Percentiles rank a stretch among this genome's conserved stretches.
Evolutionary conservation across 1,140 invertebrate genomes (phyloP).

Genomic region (Ridgeia piscesae): DNA sequence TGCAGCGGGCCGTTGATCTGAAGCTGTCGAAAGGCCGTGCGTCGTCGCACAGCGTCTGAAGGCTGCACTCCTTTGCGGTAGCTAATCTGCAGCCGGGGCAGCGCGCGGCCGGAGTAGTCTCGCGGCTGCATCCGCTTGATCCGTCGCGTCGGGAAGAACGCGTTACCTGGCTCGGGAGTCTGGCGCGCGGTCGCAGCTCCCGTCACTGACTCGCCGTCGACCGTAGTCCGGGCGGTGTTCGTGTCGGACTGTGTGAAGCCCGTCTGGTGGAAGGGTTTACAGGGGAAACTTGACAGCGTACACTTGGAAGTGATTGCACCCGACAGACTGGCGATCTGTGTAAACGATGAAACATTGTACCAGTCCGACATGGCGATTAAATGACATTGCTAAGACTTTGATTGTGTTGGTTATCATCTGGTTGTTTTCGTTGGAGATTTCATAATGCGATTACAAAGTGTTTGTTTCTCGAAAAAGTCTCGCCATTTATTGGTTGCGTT

Average conservation of each 20-base stretch:
- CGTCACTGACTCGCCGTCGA: not conserved
- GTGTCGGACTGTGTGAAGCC: slow-evolving; percentile 7
- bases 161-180: not conserved
- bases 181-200: not conserved
- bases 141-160: not conserved
- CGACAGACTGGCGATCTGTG: not conserved
- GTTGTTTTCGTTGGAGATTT: not conserved
- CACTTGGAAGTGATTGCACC: slow-evolving; percentile 7
- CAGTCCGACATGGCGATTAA: not conserved
- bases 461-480: not conserved
- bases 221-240: not conserved
- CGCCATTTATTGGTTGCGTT: too few species aligned
- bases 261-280: not conserved
- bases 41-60: not conserved
- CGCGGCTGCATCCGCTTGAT: not conserved
- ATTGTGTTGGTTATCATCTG: not conserved
- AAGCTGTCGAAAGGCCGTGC: not conserved
- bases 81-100: slow-evolving; percentile 13
- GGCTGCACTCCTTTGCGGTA: slow-evolving; percentile 21
- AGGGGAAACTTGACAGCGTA: not conserved
- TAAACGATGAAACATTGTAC: not conserved
- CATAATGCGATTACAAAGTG: not conserved
- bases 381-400: not conserved
- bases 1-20: not conserved
- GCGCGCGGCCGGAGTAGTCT: not conserved